phyloP scores from a whole-genome alignment of 2,888 invertebrate species.

The Onchidella celtica region DNA sequence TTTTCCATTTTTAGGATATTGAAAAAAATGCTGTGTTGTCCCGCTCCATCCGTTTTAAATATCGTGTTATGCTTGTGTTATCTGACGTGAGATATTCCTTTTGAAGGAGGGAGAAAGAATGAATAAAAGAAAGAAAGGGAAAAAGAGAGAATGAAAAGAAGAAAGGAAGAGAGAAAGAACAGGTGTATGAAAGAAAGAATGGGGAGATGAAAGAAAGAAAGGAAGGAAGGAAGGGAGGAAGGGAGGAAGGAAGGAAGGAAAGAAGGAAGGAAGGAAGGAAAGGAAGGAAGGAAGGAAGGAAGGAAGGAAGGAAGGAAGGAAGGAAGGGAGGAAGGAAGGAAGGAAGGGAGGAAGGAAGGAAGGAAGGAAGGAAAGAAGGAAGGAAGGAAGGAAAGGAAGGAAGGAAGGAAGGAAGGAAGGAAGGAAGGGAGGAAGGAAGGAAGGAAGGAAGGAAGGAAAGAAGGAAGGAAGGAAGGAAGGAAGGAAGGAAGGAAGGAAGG shows the following conservation, averaged over 20 bases:
- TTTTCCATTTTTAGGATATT: too few species aligned
- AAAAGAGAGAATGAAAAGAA: too few species aligned
- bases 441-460: not conserved
- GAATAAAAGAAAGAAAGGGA: not conserved
- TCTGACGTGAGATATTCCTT: too few species aligned
- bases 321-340: not conserved
- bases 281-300: not conserved
- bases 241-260: not conserved
- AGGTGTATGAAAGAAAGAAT: too few species aligned
- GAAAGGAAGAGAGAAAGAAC: too few species aligned
- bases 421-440: not conserved
- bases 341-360: not conserved
- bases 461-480: too few species aligned
- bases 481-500: too few species aligned
- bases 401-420: not conserved
- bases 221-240: not conserved
- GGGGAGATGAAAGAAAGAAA: not conserved
- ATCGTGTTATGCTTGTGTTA: too few species aligned
- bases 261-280: constrained; percentile 1
- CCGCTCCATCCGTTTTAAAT: too few species aligned
- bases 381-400: not conserved
- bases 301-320: not conserved
- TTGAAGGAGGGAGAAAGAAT: too few species aligned
- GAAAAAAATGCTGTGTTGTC: too few species aligned
- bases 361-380: not conserved